Evolutionary conservation across 2,797 vertebrate genomes (phyloP), one percentile per base, ranked within the genome.

Genomic region (Melanotaenia parkinsoni): DNA sequence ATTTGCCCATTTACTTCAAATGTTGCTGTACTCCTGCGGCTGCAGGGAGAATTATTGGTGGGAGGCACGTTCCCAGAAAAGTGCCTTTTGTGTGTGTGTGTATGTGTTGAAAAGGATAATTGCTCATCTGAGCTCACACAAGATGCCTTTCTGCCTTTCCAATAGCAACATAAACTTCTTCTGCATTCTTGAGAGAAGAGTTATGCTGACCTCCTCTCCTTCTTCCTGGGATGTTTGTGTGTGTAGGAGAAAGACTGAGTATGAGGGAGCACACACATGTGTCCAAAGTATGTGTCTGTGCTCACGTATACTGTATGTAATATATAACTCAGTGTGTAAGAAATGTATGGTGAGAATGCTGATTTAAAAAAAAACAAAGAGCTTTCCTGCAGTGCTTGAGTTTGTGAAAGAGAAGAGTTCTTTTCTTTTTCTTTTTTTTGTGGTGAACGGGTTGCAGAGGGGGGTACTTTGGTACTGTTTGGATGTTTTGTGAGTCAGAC

Each of bases 101-200:
- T 88, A 63, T 60, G 74, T 74, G 79, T 71, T 87, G 82, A 90
- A 92, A 92, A 86, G 90, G 86, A 90, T 93, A 92, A 93, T 92
- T 91, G 88, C 89, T 92, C 92, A 92, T 92, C 86, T 89, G 78
- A 91, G 86, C 85, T 93, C 84, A 89, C 87, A 89, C 89, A 87
- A 85, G 79, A 89, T 86, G 89, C 78, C 80, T 86, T 82, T 65
- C 82, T 88, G 77, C 80, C 77, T 87, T 82, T 90, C 88, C 89
- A 92, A 90, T 62, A 82, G 86, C 88, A 91, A 90, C 90, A 90
- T 88, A 82, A 87, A 91, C 83, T 67, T 84, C 73, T 74, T 69
- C 81, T 87, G 75, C 90, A 92, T 92, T 92, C 88, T 92, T 88
- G 67, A 67, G 80, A 78, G 74, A 87, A 88, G 86, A 91, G 84